Conservation (phyloP, 1,140 invertebrate genomes). For the Parasteatoda tepidariorum region DNA sequence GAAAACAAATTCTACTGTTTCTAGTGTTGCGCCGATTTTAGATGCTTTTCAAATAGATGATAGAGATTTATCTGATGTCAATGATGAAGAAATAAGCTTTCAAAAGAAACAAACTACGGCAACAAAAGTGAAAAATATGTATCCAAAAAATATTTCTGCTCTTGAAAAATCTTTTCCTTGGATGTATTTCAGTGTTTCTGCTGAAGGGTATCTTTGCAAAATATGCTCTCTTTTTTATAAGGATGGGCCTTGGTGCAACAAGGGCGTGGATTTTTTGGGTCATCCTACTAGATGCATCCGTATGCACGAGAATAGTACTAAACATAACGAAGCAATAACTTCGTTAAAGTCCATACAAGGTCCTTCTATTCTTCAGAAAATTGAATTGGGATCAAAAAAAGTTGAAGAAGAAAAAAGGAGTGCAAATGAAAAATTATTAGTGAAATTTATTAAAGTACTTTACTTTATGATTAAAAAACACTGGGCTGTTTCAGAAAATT, state of each 20-base stretch:
- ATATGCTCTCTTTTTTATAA: background rate
- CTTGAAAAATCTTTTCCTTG: background rate
- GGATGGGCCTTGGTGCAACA: background rate
- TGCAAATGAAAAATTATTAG: background rate
- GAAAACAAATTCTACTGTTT: too few relatives aligned
- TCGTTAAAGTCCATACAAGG: background rate
- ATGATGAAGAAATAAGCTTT: too few relatives aligned
- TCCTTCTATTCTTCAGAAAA: background rate
- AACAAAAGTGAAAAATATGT: background rate
- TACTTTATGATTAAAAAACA: background rate
- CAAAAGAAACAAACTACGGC: background rate
- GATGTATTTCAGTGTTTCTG: background rate
- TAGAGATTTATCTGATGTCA: too few relatives aligned
- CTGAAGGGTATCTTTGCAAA: background rate
- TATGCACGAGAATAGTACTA: background rate
- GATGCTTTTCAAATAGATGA: too few relatives aligned
- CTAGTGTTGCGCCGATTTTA: too few relatives aligned
- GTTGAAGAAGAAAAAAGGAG: background rate
- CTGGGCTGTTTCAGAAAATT: background rate
- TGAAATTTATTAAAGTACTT: background rate
- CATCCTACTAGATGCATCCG: background rate
- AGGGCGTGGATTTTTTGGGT: background rate
- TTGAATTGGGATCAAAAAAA: background rate
- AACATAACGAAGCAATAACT: background rate
- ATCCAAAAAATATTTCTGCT: background rate